phyloP scores from a whole-genome alignment of 2,113 vertebrate genomes.

The Zosterops borbonicus region DNA sequence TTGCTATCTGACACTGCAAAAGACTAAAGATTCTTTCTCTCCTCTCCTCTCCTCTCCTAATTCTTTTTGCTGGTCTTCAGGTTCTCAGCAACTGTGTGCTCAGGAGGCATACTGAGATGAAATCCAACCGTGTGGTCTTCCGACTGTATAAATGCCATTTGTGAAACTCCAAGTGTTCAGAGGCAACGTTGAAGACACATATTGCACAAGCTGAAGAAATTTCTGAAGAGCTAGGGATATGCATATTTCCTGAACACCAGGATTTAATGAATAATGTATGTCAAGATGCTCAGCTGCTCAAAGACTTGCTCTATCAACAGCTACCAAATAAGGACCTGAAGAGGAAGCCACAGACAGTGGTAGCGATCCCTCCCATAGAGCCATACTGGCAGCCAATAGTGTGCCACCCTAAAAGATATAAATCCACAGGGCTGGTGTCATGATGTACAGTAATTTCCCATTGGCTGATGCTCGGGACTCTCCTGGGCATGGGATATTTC shows the following conservation, averaged over 20 bases:
- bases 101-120: constrained; percentile 54
- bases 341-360: constrained; percentile 77
- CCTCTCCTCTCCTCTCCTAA: background rate
- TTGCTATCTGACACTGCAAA: constrained; percentile 39
- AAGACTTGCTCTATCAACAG: constrained; percentile 81
- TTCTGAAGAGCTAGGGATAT: constrained; percentile 73
- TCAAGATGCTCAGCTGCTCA: constrained; percentile 83
- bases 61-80: constrained; percentile 49
- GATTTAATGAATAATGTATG: constrained; percentile 88
- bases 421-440: constrained; percentile 41
- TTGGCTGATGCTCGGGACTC: constrained; percentile 74
- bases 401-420: constrained; percentile 5
- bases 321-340: constrained; percentile 87
- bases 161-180: constrained; percentile 72
- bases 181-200: constrained; percentile 59
- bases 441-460: constrained; percentile 53
- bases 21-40: background rate
- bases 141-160: constrained; percentile 72
- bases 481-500: constrained; percentile 51
- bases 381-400: constrained; percentile 79
- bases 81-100: constrained; percentile 61
- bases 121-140: constrained; percentile 65
- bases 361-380: constrained; percentile 73
- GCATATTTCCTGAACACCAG: constrained; percentile 78
- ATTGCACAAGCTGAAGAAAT: constrained; percentile 62